Evolutionary conservation across 92 coral and sea anemone genomes (phyloP).

Genomic region (Isaurus tuberculatus): DNA sequence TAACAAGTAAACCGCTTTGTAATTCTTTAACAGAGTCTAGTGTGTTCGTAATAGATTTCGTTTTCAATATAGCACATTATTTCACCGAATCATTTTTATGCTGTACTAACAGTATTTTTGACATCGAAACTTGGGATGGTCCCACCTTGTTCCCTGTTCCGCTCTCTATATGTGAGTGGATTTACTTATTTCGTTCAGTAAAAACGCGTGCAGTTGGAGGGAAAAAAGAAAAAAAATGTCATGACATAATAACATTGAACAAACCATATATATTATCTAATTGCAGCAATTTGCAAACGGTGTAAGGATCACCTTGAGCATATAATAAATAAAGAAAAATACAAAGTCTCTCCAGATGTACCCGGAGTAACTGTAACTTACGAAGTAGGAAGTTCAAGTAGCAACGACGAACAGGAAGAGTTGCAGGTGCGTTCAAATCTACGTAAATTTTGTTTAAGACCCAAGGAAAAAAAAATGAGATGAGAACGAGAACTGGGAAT

Average conservation of each 20-base stretch:
- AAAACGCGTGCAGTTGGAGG: neutral
- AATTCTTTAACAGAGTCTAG: neutral
- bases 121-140: neutral
- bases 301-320: conserved; percentile 11
- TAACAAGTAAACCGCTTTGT: neutral
- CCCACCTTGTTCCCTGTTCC: neutral
- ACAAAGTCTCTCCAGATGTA: neutral
- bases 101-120: neutral
- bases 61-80: neutral
- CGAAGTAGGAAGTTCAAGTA: neutral
- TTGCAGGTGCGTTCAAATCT: neutral
- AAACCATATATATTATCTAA: neutral
- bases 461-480: neutral
- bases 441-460: neutral
- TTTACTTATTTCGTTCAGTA: neutral
- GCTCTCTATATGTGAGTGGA: neutral
- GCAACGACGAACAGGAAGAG: conserved; percentile 9
- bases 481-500: neutral
- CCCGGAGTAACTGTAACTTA: neutral
- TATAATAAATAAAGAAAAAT: neutral
- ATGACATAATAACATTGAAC: neutral
- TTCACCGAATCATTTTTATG: neutral
- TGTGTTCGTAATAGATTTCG: neutral
- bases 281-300: conserved; percentile 21
- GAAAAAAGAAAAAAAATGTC: neutral